Conservation (phyloP, 2,888 invertebrate genomes). For the Proisotoma minuta region DNA sequence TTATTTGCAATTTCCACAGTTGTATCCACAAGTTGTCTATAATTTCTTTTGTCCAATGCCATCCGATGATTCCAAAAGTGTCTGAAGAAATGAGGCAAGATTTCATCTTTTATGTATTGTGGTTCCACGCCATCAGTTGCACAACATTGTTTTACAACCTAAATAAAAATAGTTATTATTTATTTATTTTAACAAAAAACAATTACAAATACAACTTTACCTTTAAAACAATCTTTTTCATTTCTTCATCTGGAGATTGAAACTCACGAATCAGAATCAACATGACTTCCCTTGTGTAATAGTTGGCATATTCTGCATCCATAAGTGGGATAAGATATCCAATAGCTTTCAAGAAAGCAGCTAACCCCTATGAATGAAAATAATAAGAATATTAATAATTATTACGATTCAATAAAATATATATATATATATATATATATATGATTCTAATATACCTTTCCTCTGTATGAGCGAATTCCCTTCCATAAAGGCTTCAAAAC, state of each 20-base stretch:
- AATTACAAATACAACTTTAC: constrained; percentile 52
- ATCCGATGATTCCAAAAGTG: constrained; percentile 99
- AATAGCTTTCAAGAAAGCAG: constrained; percentile 98
- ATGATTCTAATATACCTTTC: constrained; percentile 54
- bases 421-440: no score
- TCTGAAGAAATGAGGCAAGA: constrained; percentile 95
- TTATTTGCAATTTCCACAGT: constrained; percentile 99
- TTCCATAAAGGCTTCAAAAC: constrained; percentile 99
- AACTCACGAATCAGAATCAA: constrained; percentile 97
- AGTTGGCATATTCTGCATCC: constrained; percentile 99
- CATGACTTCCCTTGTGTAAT: constrained; percentile 99
- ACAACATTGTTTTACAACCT: constrained; percentile 99
- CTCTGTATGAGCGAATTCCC: constrained; percentile 74
- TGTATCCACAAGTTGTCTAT: constrained; percentile 95
- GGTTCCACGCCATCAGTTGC: constrained; percentile 99
- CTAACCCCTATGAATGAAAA: constrained; percentile 70
- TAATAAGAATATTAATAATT: background rate
- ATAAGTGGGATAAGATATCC: constrained; percentile 98
- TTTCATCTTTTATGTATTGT: constrained; percentile 98
- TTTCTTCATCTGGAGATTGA: constrained; percentile 99
- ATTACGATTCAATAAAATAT: background rate
- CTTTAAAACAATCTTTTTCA: constrained; percentile 99
- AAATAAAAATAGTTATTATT: constrained; percentile 13
- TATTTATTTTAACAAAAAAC: background rate
- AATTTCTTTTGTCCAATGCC: constrained; percentile 97